Evolutionary conservation across 2,113 vertebrate species (phyloP), one percentile per base, ranked within the genome.

Genomic region (Eubucco bourcierii): DNA sequence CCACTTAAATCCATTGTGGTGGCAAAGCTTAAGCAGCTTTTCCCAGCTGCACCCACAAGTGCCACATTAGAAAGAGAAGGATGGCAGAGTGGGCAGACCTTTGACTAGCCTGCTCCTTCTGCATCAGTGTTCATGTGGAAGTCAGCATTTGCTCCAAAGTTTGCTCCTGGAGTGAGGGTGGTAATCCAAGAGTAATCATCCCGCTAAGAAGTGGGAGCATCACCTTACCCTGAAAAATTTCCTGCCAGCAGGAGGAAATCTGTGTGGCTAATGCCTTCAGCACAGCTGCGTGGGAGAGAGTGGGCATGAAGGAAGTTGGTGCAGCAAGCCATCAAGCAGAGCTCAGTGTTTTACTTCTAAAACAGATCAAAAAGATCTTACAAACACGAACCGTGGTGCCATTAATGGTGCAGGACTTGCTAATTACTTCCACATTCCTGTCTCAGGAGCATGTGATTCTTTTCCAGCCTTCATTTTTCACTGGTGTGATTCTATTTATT

Each of bases 101-200:
- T 56, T 1, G 1, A 5, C 61, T 63, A 81, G 41, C 56, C 29
- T 0, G 0, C 9, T 81, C 20, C 31, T 56, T 31, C 72, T 61
- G 24, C 33, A 24, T 20, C 0, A 1, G 8, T 79, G 21, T 72
- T 28, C 53, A 23, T 1, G 5, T 1, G 3, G 39, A 72, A 14
- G 14, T 63, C 0, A 1, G 16, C 23, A 20, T 53, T 66, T 41
- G 72, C 28, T 37, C 31, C 2, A 1, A 44, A 29, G 19, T 52
- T 41, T 68, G 24, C 17, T 90, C 27, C 24, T 4, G 6, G 44
- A 81, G 25, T 0, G 0, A 75, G 27, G 6, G 34, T 46, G 47
- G 8, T 34, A 21, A 41, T 60, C 29, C 19, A 23, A 21, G 46
- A 0, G 1, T 15, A 27, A 44, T 8, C 1, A 2, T 7, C 55